Evolutionary conservation across 2,888 invertebrate species (phyloP).

Genomic region (Macrosiphum euphorbiae): DNA sequence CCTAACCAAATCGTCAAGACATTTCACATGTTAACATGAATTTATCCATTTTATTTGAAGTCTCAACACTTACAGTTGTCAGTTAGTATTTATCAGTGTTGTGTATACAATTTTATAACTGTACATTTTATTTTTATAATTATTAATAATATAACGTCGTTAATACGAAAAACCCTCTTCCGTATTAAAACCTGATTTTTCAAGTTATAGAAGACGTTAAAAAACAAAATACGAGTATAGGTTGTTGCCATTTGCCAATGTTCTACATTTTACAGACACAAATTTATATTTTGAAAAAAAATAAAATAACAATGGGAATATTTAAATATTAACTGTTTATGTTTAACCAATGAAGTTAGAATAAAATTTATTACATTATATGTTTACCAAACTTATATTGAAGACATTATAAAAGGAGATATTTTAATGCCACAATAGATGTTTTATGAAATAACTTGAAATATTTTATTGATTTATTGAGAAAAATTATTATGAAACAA

Average conservation of each 20-base stretch:
- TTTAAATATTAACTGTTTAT: no score
- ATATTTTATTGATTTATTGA: neutral
- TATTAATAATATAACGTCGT: neutral
- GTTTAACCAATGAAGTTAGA: no score
- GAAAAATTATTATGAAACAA: no score
- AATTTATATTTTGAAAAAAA: no score
- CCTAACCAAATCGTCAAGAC: neutral
- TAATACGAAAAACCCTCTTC: neutral
- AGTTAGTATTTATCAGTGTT: neutral
- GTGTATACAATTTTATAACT: neutral
- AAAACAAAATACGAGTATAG: neutral
- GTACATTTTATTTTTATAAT: neutral
- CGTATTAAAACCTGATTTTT: neutral
- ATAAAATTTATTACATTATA: no score
- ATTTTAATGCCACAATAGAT: neutral
- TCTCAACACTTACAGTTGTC: neutral
- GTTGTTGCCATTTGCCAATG: no score
- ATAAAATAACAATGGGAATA: no score
- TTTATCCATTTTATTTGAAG: neutral
- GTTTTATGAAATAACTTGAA: neutral
- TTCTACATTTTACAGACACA: no score
- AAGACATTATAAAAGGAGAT: neutral
- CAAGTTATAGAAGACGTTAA: neutral
- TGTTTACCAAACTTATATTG: no score
- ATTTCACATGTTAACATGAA: neutral